Conservation (phyloP, 2,888 invertebrate species). For the Liodrosophila aerea region DNA sequence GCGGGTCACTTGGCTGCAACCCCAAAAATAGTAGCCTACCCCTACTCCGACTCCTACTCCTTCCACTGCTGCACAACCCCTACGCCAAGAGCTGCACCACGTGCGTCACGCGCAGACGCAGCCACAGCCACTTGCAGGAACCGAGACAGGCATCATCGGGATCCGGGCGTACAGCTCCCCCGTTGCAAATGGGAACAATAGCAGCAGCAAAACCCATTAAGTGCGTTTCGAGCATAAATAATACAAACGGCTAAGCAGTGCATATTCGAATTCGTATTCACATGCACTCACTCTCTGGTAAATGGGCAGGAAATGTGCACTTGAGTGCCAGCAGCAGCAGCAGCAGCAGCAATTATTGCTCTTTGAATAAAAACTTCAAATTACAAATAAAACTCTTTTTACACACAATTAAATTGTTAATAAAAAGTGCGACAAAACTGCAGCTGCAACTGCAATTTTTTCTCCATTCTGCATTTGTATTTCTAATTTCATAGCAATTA, state of each 20-base stretch:
- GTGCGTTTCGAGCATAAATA: slow-evolving; percentile 65
- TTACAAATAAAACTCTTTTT: slow-evolving; percentile 33
- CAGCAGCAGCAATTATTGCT: slow-evolving; percentile 44
- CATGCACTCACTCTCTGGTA: slow-evolving; percentile 50
- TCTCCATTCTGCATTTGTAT: slow-evolving; percentile 7
- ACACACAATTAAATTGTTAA: slow-evolving; percentile 41
- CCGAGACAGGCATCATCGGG: slow-evolving; percentile 20
- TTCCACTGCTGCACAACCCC: slow-evolving; percentile 45
- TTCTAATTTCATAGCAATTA: slow-evolving; percentile 19
- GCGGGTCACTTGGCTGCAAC: slow-evolving; percentile 66
- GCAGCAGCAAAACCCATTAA: slow-evolving; percentile 59
- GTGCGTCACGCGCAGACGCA: slow-evolving; percentile 73
- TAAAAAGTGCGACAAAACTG: slow-evolving; percentile 24
- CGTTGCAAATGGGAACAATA: slow-evolving; percentile 64
- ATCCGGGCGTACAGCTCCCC: slow-evolving; percentile 42
- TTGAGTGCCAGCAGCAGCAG: slow-evolving; percentile 56
- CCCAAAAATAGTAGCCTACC: slow-evolving; percentile 34
- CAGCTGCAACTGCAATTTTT: slow-evolving; percentile 45
- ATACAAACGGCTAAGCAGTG: slow-evolving; percentile 47
- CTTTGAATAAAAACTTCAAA: slow-evolving; percentile 44
- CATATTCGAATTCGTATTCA: slow-evolving; percentile 17
- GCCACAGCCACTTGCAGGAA: slow-evolving; percentile 50
- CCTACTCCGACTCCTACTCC: slow-evolving; percentile 5
- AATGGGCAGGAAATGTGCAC: slow-evolving; percentile 73
- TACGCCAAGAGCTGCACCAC: slow-evolving; percentile 52